Evolutionary conservation across 2,888 invertebrate genomes (phyloP), one percentile per base, ranked within the genome.

Genomic region (Aleiodes leptofemur): DNA sequence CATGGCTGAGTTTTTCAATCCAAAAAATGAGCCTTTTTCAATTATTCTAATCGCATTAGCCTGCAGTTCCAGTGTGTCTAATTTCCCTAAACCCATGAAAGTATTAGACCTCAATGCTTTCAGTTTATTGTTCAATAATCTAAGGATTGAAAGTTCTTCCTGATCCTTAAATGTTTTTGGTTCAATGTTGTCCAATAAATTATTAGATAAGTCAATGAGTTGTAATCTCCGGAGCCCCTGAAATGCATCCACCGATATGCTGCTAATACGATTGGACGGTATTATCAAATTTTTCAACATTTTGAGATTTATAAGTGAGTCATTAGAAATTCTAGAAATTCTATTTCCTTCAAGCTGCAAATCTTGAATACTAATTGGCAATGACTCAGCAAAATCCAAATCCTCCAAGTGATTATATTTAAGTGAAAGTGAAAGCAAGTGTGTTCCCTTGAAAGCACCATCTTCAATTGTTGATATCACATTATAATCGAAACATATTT

Each of bases 41-140:
- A 91, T 80, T 66, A 82, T 86, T 29, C 82, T 80, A n/a, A 91
- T 79, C n/a, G 86, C 83, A 79, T 91, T 91, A 74, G 85, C 79
- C 55, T 86, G 89, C 11, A 91, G 77, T 79, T 90, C 89, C 7
- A 91, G 34, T 6, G 34, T 34, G 80, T 14, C 88, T 84, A 76
- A 89, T 87, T 51, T 91, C 88, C 57, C 84, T 64, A 90, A 76
- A 38, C 89, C 88, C 1, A 83, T 77, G 80, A 91, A 91, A 4
- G 87, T 78, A 53, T 88, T 86, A 29, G 85, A 87, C 0, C 83
- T 82, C 4, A 91, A 71, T 29, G 84, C 61, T 1, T 31, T 64
- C 59, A 86, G 76, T 0, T 72, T 69, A 57, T 86, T 86, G 1
- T 70, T 55, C 23, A 80, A 73, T 0, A 84, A 72, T 31, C 82